These are phyloP conservation scores for Polypterus senegalus DNA, from an alignment of 2,113 vertebrate species.

Conservation along the genomic window DNA sequence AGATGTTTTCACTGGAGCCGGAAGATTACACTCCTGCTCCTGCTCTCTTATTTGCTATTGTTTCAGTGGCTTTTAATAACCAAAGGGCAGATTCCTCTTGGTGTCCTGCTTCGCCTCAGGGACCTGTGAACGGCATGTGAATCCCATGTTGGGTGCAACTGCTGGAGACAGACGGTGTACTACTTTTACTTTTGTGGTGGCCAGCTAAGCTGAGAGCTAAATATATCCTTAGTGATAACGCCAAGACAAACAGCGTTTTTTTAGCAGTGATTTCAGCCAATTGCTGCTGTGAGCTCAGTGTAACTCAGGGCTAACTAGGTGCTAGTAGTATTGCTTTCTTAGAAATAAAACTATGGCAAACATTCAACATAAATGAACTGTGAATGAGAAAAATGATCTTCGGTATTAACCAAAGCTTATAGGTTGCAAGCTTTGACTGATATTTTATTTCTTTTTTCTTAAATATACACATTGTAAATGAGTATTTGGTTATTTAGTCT, in stretches of 20 bases:
- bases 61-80: slow-evolving; percentile 65
- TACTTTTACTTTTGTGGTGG: slow-evolving; percentile 28
- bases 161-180: slow-evolving; percentile 23
- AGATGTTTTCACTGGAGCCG: background rate
- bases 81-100: slow-evolving; percentile 58
- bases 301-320: slow-evolving; percentile 41
- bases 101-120: slow-evolving; percentile 23
- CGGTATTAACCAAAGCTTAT: no score
- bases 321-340: slow-evolving; percentile 37
- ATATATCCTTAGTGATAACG: slow-evolving; percentile 57
- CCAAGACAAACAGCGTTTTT: slow-evolving; percentile 62
- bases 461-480: no score
- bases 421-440: no score
- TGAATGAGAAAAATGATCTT: no score
- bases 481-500: no score
- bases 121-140: slow-evolving; percentile 44
- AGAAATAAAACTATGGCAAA: slow-evolving; percentile 18
- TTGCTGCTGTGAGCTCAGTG: slow-evolving; percentile 36
- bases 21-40: slow-evolving; percentile 33
- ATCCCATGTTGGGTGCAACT: slow-evolving; percentile 44
- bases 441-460: no score
- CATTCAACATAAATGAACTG: no score
- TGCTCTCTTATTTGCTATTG: slow-evolving; percentile 34
- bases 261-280: slow-evolving; percentile 45
- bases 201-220: slow-evolving; percentile 59